These are phyloP conservation scores for Orius laevigatus DNA, from an alignment of 1,140 invertebrate species.

Conservation along the genomic window DNA sequence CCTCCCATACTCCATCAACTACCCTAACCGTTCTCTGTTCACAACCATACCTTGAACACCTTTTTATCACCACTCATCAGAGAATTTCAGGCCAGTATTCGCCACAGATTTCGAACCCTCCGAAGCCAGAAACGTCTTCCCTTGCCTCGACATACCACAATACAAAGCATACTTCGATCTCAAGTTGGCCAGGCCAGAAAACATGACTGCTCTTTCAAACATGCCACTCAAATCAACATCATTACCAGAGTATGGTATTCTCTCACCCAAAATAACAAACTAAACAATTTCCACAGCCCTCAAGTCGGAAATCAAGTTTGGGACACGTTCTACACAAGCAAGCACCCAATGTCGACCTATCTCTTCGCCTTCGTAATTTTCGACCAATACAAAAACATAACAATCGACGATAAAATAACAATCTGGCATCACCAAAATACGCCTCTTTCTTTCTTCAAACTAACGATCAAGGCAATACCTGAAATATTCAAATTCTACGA, in stretches of 20 bases:
- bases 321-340: conserved; percentile 40
- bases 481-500: conserved; percentile 19
- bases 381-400: conserved; percentile 31
- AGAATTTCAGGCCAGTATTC: conserved; percentile 28
- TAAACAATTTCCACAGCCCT: background rate
- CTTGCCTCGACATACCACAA: conserved; percentile 58
- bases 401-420: conserved; percentile 24
- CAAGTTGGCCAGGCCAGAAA: conserved; percentile 22
- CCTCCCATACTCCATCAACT: too few species aligned
- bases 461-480: background rate
- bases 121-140: conserved; percentile 51
- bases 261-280: background rate
- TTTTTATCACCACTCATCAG: background rate
- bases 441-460: background rate
- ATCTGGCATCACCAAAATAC: conserved; percentile 19
- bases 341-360: conserved; percentile 67
- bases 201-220: conserved; percentile 8
- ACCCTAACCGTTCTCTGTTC: background rate
- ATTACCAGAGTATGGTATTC: background rate
- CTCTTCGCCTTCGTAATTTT: conserved; percentile 64
- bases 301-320: conserved; percentile 27
- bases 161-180: conserved; percentile 44
- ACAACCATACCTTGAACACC: background rate
- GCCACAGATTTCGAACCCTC: conserved; percentile 51
- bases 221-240: conserved; percentile 12